phyloP scores from a whole-genome alignment of 1,140 invertebrate genomes.

The Nebria ingens region DNA sequence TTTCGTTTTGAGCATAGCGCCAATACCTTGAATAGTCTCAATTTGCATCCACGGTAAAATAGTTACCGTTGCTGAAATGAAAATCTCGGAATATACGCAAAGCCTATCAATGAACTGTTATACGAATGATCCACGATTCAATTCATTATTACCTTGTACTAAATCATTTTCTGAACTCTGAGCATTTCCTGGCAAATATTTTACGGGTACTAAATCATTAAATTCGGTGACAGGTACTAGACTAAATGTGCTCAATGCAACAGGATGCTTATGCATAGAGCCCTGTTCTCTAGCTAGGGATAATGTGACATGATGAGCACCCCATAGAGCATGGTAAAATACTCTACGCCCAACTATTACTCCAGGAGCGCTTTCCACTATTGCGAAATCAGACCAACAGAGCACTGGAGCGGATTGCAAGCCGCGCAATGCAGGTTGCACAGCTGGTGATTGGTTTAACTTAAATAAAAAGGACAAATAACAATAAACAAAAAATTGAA shows the following conservation, averaged over 20 bases:
- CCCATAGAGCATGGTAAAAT: slow-evolving; percentile 63
- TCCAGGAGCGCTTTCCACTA: slow-evolving; percentile 40
- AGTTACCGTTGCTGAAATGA: slow-evolving; percentile 56
- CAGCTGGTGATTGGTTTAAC: slow-evolving; percentile 55
- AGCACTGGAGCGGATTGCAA: slow-evolving; percentile 60
- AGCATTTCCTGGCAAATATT: slow-evolving; percentile 39
- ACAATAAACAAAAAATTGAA: too few species aligned
- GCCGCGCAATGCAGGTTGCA: slow-evolving; percentile 52
- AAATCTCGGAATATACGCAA: too few species aligned
- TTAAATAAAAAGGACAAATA: slow-evolving; percentile 33
- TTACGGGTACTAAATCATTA: slow-evolving; percentile 57
- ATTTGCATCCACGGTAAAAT: slow-evolving; percentile 58
- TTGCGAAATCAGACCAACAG: slow-evolving; percentile 55
- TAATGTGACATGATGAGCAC: slow-evolving; percentile 55
- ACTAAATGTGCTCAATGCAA: slow-evolving; percentile 45
- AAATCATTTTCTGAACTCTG: slow-evolving; percentile 36
- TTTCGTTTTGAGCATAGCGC: slow-evolving; percentile 41
- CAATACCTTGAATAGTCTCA: slow-evolving; percentile 55
- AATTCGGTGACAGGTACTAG: slow-evolving; percentile 66
- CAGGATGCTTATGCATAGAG: slow-evolving; percentile 29
- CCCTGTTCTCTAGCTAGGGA: slow-evolving; percentile 57
- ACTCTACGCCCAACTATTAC: slow-evolving; percentile 54
- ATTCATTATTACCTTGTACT: slow-evolving; percentile 54
- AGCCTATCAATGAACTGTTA: background rate
- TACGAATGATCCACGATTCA: too few species aligned